Evolutionary conservation across 1,140 invertebrate genomes (phyloP), one percentile per base, ranked within the genome.

Genomic region (Drosophila miranda): DNA sequence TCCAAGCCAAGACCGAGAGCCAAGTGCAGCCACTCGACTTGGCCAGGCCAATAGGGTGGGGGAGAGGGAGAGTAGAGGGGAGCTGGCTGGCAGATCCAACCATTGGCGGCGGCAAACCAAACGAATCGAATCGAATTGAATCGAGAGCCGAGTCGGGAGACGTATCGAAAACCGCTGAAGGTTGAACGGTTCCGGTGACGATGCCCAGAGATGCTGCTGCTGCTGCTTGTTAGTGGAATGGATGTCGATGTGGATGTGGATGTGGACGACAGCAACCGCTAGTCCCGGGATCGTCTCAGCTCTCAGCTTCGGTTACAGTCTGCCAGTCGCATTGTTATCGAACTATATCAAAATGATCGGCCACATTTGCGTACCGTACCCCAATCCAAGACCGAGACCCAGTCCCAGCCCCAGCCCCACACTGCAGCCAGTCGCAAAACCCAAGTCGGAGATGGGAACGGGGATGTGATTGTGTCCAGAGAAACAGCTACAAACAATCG

Each of bases 321-420:
- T 38, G 34, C 34, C 34, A 38, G 34, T 38, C 34, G 11, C 82
- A 87, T 86, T 86, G 81, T 86, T 86, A 86, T 86, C 82, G 82
- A 87, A 75, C 81, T 80, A 87, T 86, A 86, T 86, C 82, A 86
- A 86, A 86, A 87, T 87, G 83, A 87, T 86, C 82, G 69, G 78
- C 75, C 70, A 67, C 78, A 86, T 87, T 86, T 87, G 82, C 82
- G 82, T 86, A 86, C 78, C 62, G 74, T 75, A 70, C 70, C 54
- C 56, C 41, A 14, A 34, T 14, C 6, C 46, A 38, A n/a, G 61
- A 34, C 28, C 28, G 2, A 30, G 28, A 2, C 28, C 28, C 28
- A 7, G 11, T 9, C 8, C 3, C 34, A 11, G 30, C 30, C 0
- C 0, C 30, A 13, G 34, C 34, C 30, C 30, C 30, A 34, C 30